These are phyloP conservation scores for Mormyrops attenuatus DNA, from an alignment of 2,797 vertebrate species.

Conservation along the genomic window DNA sequence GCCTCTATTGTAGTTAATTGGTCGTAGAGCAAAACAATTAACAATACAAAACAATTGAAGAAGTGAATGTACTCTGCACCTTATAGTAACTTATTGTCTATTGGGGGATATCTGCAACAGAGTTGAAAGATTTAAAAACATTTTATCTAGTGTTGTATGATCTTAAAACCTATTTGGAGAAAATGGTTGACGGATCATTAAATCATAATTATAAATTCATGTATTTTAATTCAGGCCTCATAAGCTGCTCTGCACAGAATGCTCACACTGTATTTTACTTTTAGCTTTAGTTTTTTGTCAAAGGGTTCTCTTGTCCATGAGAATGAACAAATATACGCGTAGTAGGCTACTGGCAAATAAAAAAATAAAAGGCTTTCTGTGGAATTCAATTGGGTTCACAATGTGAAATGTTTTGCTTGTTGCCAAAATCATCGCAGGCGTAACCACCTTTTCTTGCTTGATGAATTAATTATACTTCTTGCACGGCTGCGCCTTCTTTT, in stretches of 20 bases:
- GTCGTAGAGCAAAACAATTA: background rate
- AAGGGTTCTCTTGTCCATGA: background rate
- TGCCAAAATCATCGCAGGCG: background rate
- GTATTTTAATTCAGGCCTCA: background rate
- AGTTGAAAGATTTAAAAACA: background rate
- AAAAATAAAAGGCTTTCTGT: background rate
- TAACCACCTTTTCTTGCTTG: background rate
- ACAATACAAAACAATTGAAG: background rate
- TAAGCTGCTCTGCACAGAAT: background rate
- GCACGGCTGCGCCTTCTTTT: background rate
- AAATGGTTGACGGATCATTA: background rate
- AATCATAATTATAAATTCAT: background rate
- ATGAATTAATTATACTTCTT: background rate
- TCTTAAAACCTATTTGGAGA: background rate
- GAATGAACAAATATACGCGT: background rate
- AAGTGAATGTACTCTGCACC: background rate
- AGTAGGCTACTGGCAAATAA: too few relatives aligned
- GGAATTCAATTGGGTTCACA: background rate
- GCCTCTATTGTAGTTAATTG: background rate
- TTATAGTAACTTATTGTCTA: background rate
- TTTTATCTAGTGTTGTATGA: background rate
- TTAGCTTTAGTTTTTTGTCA: background rate
- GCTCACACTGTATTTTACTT: background rate
- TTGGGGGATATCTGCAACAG: background rate
- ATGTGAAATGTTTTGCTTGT: background rate